phyloP scores from a whole-genome alignment of 2,113 vertebrate species.

The Anguilla japonica region DNA sequence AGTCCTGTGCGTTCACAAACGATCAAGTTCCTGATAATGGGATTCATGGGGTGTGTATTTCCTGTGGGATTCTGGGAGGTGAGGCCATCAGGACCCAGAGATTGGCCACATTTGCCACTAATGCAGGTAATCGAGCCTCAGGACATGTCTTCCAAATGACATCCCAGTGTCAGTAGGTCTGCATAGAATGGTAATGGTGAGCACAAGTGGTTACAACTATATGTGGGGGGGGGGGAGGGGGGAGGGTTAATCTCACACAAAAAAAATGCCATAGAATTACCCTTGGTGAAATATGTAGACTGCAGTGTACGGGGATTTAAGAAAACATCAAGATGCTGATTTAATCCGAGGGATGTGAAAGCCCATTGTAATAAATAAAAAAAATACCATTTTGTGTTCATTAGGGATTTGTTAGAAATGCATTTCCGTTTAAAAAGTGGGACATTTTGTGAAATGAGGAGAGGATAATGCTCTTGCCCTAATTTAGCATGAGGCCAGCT shows the following conservation, averaged over 20 bases:
- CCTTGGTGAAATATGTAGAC: not conserved
- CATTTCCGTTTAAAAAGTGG: not conserved
- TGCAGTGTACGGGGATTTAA: too few relatives aligned
- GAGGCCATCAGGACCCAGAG: conserved; percentile 20
- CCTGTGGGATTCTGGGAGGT: conserved; percentile 49
- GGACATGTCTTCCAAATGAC: not conserved
- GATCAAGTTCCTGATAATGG: conserved; percentile 48
- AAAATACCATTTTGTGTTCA: too few relatives aligned
- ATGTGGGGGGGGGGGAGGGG: too few relatives aligned
- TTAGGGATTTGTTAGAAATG: not conserved
- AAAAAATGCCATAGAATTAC: not conserved
- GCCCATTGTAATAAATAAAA: too few relatives aligned
- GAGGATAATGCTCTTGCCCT: not conserved
- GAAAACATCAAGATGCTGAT: too few relatives aligned
- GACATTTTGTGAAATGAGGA: not conserved
- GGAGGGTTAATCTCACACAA: not conserved
- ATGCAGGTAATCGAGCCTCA: not conserved
- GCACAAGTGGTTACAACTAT: not conserved
- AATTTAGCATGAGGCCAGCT: not conserved
- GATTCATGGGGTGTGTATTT: conserved; percentile 61
- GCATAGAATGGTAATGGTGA: not conserved
- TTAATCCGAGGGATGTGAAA: too few relatives aligned
- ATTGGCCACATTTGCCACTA: not conserved
- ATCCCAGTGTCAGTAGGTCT: not conserved
- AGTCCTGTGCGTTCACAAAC: not conserved